Evolutionary conservation across 2,797 vertebrate genomes (phyloP).

Genomic region (Stomatorhinus walkeri): DNA sequence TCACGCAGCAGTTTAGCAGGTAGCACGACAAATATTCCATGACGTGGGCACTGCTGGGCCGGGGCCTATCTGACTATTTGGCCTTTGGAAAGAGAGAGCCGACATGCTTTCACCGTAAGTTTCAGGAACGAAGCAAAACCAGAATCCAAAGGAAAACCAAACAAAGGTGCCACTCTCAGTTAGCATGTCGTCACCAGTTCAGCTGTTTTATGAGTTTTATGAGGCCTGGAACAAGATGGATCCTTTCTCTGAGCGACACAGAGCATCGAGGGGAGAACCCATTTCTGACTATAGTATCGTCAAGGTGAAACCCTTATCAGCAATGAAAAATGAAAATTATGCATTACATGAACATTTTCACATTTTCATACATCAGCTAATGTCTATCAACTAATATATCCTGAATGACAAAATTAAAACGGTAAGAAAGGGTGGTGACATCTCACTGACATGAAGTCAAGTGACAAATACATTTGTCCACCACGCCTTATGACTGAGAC

Average conservation of each 20-base stretch:
- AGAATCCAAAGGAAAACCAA: not conserved
- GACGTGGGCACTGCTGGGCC: not conserved
- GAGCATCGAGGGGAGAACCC: not conserved
- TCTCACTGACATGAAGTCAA: not conserved
- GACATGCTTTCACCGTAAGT: not conserved
- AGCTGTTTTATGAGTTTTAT: not conserved
- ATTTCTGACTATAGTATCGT: not conserved
- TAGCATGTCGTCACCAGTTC: not conserved
- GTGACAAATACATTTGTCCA: not conserved
- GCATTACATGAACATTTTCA: not conserved
- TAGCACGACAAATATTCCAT: not conserved
- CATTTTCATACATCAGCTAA: not conserved
- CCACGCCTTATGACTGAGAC: not conserved
- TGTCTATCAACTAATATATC: not conserved
- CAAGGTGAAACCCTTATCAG: not conserved
- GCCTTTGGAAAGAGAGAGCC: not conserved
- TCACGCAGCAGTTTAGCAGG: not conserved
- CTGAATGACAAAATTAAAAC: not conserved
- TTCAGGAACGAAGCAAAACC: not conserved
- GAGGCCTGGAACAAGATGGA: not conserved
- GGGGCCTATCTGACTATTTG: not conserved
- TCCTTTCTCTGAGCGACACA: not conserved
- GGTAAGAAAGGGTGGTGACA: not conserved
- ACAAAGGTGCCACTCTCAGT: not conserved
- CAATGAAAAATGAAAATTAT: not conserved